phyloP scores from a whole-genome alignment of 1,140 invertebrate genomes.

The Leptinotarsa lineolata region DNA sequence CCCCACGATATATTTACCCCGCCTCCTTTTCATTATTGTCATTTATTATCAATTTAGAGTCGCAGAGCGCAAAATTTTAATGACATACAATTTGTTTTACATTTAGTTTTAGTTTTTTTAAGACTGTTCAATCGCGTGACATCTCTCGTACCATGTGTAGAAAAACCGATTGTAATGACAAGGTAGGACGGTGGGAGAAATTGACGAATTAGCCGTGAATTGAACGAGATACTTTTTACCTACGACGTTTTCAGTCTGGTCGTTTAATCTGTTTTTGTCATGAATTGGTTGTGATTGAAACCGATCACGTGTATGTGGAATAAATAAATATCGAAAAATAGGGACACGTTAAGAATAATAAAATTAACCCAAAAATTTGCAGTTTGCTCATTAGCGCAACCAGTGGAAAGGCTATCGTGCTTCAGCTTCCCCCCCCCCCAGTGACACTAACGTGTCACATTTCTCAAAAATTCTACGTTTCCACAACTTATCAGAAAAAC shows the following conservation, averaged over 20 bases:
- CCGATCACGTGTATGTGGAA: too few species aligned
- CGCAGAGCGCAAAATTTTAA: conserved; percentile 54
- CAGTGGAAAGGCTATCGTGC: too few species aligned
- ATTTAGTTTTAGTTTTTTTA: conserved; percentile 41
- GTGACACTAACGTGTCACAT: too few species aligned
- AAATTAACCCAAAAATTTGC: too few species aligned
- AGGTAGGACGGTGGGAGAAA: conserved; percentile 29
- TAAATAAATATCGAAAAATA: too few species aligned
- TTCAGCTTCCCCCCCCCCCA: too few species aligned
- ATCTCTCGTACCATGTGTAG: conserved; percentile 28
- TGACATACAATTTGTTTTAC: conserved; percentile 54
- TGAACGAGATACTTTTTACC: not conserved
- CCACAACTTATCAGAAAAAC: too few species aligned
- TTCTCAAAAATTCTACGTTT: too few species aligned
- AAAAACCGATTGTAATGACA: conserved; percentile 34
- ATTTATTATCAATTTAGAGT: conserved; percentile 54
- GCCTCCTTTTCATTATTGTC: conserved; percentile 54
- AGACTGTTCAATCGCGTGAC: conserved; percentile 35
- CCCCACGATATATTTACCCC: conserved; percentile 42
- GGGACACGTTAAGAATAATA: too few species aligned
- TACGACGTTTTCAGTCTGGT: not conserved
- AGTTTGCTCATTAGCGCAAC: too few species aligned
- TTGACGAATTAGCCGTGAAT: conserved; percentile 40
- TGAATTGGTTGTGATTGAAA: too few species aligned
- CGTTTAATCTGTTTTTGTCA: too few species aligned